Conservation (phyloP, 2,113 vertebrate genomes). For the Dipodomys merriami region DNA sequence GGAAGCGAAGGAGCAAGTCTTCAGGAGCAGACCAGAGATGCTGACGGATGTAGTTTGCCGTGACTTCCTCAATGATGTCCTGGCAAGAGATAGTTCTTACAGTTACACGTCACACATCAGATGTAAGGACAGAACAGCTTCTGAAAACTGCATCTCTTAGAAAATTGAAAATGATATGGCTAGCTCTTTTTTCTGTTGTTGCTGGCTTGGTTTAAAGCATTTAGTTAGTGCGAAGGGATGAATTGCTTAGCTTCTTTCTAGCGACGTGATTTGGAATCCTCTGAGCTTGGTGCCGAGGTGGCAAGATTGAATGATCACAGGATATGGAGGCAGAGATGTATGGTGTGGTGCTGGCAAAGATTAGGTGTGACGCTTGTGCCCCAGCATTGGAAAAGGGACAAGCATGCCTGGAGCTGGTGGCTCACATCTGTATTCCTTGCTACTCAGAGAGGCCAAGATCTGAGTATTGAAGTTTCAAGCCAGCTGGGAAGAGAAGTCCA, state of each 20-base stretch:
- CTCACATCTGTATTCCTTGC: too few species aligned
- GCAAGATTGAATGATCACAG: background rate
- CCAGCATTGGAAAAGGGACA: background rate
- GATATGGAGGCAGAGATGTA: background rate
- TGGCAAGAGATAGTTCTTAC: constrained; percentile 80
- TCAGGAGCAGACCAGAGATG: constrained; percentile 96
- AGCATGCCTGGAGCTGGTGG: background rate
- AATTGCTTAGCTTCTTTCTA: constrained; percentile 17
- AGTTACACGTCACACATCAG: constrained; percentile 61
- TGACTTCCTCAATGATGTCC: constrained; percentile 89
- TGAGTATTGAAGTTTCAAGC: too few species aligned
- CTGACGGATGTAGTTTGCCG: constrained; percentile 91
- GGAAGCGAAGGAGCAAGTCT: constrained; percentile 89
- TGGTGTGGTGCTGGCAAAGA: background rate
- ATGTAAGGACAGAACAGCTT: constrained; percentile 13
- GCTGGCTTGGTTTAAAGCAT: background rate
- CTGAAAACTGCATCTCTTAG: background rate
- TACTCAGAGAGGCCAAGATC: too few species aligned
- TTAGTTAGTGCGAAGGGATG: background rate
- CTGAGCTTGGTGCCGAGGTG: background rate
- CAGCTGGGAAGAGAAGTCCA: too few species aligned
- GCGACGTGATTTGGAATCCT: background rate
- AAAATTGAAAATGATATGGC: background rate
- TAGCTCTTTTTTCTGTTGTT: background rate
- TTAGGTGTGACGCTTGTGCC: background rate